phyloP scores from a whole-genome alignment of 35 echinoderm and acorn worm genomes.

The Ophioderma brevispina region DNA sequence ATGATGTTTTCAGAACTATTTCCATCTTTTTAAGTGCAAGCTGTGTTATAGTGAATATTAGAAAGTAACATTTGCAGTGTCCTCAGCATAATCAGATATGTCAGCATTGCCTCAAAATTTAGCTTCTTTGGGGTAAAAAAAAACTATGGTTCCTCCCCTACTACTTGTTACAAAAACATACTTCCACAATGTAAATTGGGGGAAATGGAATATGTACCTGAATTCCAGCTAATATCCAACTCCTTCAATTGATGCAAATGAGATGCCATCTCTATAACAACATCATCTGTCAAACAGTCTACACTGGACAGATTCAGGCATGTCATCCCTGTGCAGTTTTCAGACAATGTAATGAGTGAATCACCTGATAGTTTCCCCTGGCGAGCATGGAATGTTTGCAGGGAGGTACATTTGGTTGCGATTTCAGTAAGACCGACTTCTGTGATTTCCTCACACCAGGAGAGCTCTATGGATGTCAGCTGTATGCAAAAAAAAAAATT shows the following conservation, averaged over 20 bases:
- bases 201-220: no score
- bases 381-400: conserved; percentile 65
- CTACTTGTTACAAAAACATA: no score
- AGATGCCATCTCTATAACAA: conserved; percentile 51
- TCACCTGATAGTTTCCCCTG: conserved; percentile 44
- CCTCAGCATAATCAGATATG: no score
- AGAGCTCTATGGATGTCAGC: conserved; percentile 73
- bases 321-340: conserved; percentile 76
- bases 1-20: no score
- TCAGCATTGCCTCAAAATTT: no score
- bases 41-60: no score
- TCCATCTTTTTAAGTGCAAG: no score
- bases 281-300: conserved; percentile 58
- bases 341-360: conserved; percentile 52
- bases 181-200: no score
- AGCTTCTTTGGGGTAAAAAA: no score
- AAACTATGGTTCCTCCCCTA: no score
- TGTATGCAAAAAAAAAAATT: conserved; percentile 32
- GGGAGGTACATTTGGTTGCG: conserved; percentile 50
- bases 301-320: conserved; percentile 71
- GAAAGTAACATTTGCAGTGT: no score
- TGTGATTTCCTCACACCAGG: conserved; percentile 96
- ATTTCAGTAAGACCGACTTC: conserved; percentile 56
- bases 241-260: conserved; percentile 46
- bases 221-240: conserved; percentile 92